Conservation (phyloP, 2,113 vertebrate species). For the Oryctolagus cuniculus region DNA sequence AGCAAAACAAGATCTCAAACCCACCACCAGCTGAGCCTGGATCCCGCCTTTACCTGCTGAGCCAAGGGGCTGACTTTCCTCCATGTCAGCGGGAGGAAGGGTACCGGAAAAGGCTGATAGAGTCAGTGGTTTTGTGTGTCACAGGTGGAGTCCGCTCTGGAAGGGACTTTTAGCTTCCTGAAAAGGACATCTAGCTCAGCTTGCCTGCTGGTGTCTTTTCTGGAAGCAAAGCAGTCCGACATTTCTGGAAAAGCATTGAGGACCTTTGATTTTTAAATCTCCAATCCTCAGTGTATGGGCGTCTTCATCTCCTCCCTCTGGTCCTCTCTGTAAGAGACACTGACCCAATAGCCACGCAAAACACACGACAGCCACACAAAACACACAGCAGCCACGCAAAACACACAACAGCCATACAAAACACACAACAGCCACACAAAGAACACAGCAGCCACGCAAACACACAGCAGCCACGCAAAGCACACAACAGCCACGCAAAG, state of each 20-base stretch:
- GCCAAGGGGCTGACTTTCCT: background rate
- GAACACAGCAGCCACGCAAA: too few species aligned
- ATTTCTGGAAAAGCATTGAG: background rate
- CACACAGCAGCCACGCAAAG: too few species aligned
- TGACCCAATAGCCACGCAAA: too few species aligned
- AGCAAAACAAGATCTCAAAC: background rate
- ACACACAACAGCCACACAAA: too few species aligned
- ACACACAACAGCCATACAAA: too few species aligned
- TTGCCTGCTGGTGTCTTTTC: background rate
- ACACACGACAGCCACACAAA: too few species aligned
- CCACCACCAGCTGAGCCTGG: background rate
- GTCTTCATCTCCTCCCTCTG: background rate
- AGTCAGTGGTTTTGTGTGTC: background rate
- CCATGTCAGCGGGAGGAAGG: background rate
- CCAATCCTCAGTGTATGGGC: accelerated
- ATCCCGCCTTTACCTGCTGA: background rate
- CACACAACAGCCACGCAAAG: too few species aligned
- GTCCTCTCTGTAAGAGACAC: background rate
- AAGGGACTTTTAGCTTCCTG: background rate
- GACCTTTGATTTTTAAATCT: background rate
- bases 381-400: too few species aligned
- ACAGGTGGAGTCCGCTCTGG: background rate
- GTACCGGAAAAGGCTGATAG: background rate
- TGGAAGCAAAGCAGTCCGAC: background rate
- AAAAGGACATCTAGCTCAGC: background rate